phyloP scores from a whole-genome alignment of 2,113 vertebrate species.

The Pandion haliaetus region DNA sequence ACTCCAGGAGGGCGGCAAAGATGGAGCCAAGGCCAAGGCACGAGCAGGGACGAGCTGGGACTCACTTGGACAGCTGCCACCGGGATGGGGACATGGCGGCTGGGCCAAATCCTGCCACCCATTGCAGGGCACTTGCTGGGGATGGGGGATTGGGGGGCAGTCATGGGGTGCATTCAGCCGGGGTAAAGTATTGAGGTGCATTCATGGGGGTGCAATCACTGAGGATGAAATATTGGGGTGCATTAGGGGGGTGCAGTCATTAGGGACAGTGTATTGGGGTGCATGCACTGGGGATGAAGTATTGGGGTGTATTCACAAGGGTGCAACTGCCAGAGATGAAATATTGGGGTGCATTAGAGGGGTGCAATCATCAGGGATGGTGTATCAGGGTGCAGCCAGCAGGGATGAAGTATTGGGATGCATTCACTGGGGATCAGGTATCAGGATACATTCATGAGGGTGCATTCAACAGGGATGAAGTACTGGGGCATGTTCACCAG shows the following conservation, averaged over 20 bases:
- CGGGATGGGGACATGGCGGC: fast-evolving
- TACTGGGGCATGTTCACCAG: not conserved
- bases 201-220: no score
- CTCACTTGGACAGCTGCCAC: fast-evolving
- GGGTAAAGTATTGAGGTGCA: no score
- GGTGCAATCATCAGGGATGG: not conserved
- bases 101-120: not conserved
- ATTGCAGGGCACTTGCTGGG: not conserved
- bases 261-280: not conserved
- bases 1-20: not conserved
- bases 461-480: not conserved
- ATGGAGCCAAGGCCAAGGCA: not conserved
- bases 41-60: fast-evolving
- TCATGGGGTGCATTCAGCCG: not conserved
- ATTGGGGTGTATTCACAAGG: not conserved
- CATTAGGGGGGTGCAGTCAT: not conserved
- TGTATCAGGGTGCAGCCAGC: not conserved
- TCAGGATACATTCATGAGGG: not conserved
- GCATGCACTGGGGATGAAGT: not conserved
- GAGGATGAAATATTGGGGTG: not conserved
- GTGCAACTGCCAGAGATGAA: not conserved
- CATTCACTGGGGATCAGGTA: not conserved
- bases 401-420: not conserved
- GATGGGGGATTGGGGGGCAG: not conserved
- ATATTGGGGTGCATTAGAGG: not conserved